These are phyloP conservation scores for Nannospalax galili DNA, from an alignment of 2,113 vertebrate species.

Conservation along the genomic window DNA sequence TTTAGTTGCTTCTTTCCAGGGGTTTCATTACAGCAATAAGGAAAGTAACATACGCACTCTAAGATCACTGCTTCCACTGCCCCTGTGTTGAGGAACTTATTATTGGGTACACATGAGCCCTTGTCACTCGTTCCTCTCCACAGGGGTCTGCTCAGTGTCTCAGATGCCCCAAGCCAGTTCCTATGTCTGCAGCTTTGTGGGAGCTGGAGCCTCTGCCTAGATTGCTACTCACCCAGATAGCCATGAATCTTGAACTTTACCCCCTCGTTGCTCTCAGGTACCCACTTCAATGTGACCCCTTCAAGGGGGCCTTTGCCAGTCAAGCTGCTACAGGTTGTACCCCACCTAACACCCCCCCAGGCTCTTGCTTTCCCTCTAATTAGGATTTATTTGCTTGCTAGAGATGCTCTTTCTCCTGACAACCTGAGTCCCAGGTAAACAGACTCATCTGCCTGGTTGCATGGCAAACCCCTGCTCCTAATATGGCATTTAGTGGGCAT, in stretches of 20 bases:
- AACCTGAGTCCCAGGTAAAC: neutral
- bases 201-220: neutral
- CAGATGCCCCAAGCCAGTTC: neutral
- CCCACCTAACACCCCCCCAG: fast-evolving
- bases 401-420: neutral
- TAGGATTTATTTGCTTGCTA: neutral
- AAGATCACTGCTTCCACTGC: fast-evolving
- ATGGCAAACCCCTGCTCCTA: neutral
- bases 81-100: neutral
- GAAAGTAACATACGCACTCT: neutral
- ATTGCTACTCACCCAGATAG: fast-evolving
- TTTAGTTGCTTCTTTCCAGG: neutral
- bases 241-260: neutral
- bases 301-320: neutral
- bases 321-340: neutral
- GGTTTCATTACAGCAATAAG: neutral
- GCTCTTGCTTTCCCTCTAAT: neutral
- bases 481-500: neutral
- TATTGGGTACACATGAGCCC: no score
- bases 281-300: neutral
- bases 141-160: fast-evolving
- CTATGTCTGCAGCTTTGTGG: neutral
- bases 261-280: neutral
- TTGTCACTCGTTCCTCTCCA: neutral
- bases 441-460: neutral